These are phyloP conservation scores for Folsomia manolachei DNA, from an alignment of 2,888 invertebrate genomes.

Conservation along the genomic window DNA sequence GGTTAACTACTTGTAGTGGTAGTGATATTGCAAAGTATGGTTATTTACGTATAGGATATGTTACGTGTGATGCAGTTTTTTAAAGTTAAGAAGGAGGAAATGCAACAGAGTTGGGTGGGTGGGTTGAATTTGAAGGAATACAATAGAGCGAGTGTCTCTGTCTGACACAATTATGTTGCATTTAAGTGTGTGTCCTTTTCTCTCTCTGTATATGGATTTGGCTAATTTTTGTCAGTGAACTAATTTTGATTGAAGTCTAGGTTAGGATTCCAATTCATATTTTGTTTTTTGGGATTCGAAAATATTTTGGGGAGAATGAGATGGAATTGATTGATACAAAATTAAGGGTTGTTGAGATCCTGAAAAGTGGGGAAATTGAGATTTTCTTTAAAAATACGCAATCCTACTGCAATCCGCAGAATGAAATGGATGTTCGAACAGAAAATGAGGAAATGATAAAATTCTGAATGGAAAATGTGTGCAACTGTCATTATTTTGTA, in stretches of 20 bases:
- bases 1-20: too few species aligned
- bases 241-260: neutral
- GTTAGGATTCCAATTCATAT: neutral
- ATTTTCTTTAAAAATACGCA: too few species aligned
- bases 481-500: too few species aligned
- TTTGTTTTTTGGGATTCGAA: neutral
- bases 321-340: neutral
- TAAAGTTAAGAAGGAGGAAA: neutral
- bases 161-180: too few species aligned
- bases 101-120: neutral
- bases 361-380: neutral
- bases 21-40: slow-evolving; percentile 7
- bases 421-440: too few species aligned
- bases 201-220: too few species aligned
- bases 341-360: too few species aligned
- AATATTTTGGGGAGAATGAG: neutral
- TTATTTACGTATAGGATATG: neutral
- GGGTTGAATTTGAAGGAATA: neutral
- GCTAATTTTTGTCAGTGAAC: neutral
- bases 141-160: too few species aligned
- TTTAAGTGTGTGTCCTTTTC: too few species aligned
- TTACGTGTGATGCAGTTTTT: slow-evolving; percentile 17
- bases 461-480: too few species aligned
- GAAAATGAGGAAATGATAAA: too few species aligned
- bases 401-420: too few species aligned